Evolutionary conservation across 2,888 invertebrate genomes (phyloP).

Genomic region (Drosophila prostipennis): DNA sequence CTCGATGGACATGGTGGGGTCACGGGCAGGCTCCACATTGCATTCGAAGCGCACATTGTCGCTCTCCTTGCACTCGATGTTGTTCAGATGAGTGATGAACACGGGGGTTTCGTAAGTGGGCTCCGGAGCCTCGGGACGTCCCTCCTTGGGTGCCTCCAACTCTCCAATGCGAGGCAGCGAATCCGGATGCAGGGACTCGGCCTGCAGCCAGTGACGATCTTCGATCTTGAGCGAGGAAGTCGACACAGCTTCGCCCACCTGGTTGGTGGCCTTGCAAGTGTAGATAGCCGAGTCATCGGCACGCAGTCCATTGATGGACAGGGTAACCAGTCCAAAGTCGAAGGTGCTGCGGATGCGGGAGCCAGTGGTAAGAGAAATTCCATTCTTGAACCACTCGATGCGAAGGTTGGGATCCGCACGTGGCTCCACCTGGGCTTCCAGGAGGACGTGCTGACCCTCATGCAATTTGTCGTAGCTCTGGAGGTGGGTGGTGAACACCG

Average conservation of each 20-base stretch:
- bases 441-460: conserved; percentile 93
- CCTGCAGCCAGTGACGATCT: conserved; percentile 94
- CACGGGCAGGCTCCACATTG: conserved; percentile 95
- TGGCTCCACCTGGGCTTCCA: conserved; percentile 96
- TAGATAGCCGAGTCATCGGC: conserved; percentile 97
- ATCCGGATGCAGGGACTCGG: conserved; percentile 94
- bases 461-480: conserved; percentile 92
- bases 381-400: conserved; percentile 97
- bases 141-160: conserved; percentile 91
- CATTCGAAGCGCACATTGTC: conserved; percentile 96
- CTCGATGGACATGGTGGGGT: conserved; percentile 95
- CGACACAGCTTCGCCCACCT: conserved; percentile 96
- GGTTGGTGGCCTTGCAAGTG: conserved; percentile 96
- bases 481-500: conserved; percentile 97
- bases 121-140: conserved; percentile 89
- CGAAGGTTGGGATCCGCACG: conserved; percentile 94
- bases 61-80: conserved; percentile 94
- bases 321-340: conserved; percentile 97
- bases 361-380: conserved; percentile 93
- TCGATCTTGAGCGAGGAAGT: conserved; percentile 95
- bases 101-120: conserved; percentile 93
- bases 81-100: conserved; percentile 95
- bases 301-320: conserved; percentile 94
- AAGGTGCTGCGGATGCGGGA: conserved; percentile 96
- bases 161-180: conserved; percentile 94